Conservation (phyloP, 2,888 invertebrate genomes). For the Nomada goodeniana region DNA sequence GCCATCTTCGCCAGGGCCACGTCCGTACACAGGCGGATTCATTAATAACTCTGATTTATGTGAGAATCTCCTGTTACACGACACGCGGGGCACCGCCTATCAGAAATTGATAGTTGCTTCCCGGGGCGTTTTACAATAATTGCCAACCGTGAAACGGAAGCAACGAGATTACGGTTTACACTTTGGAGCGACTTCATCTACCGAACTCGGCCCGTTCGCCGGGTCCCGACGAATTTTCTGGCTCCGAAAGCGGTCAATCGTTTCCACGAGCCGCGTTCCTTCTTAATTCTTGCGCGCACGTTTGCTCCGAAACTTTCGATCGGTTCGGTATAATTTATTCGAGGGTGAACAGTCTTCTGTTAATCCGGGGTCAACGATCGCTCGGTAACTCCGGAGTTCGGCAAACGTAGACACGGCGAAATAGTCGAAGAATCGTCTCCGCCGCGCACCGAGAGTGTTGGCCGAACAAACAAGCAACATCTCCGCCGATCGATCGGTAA, state of each 20-base stretch:
- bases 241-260: constrained; percentile 10
- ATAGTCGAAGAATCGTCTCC: background rate
- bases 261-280: background rate
- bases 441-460: background rate
- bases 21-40: constrained; percentile 54
- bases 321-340: background rate
- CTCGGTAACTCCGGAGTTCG: background rate
- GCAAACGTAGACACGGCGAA: too few relatives aligned
- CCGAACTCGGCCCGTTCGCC: constrained; percentile 55
- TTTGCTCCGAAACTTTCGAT: background rate
- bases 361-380: background rate
- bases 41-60: constrained; percentile 74
- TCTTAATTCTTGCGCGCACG: background rate
- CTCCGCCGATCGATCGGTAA: background rate
- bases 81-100: constrained; percentile 52
- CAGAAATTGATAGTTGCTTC: constrained; percentile 70
- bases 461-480: background rate
- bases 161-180: constrained; percentile 71
- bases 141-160: constrained; percentile 71
- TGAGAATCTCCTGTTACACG: constrained; percentile 69
- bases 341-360: background rate
- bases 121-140: constrained; percentile 64
- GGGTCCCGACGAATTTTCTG: constrained; percentile 54
- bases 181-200: constrained; percentile 56
- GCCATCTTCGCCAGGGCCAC: constrained; percentile 54